These are phyloP conservation scores for Tuberolachnus salignus DNA, from an alignment of 2,888 invertebrate species.

Conservation along the genomic window DNA sequence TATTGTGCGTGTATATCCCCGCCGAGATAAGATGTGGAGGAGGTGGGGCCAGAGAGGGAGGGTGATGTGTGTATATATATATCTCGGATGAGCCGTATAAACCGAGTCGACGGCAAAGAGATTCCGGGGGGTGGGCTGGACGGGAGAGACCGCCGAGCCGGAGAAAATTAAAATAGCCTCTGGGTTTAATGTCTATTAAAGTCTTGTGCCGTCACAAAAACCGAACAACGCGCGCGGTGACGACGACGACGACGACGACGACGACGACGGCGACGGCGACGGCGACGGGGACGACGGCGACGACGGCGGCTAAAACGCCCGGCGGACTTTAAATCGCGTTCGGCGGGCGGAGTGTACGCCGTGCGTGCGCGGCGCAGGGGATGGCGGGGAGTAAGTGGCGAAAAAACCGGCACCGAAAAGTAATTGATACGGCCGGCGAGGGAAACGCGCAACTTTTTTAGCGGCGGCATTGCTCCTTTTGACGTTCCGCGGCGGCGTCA, in stretches of 20 bases:
- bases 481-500: conserved; percentile 4
- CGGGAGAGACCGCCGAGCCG: conserved; percentile 11
- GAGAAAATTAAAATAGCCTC: conserved; percentile 56
- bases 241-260: too few relatives aligned
- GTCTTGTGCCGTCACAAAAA: conserved; percentile 56
- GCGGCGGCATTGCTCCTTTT: conserved; percentile 53
- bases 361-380: background rate
- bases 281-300: too few relatives aligned
- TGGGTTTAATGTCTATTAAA: conserved; percentile 57
- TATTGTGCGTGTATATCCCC: too few relatives aligned
- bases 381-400: conserved; percentile 25
- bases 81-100: conserved; percentile 37
- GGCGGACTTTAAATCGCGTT: conserved; percentile 55
- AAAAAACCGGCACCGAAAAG: conserved; percentile 53
- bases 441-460: conserved; percentile 48
- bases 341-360: conserved; percentile 19
- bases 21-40: too few relatives aligned
- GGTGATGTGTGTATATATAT: too few relatives aligned
- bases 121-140: background rate
- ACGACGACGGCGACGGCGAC: too few relatives aligned
- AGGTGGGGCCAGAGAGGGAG: too few relatives aligned
- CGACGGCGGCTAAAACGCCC: too few relatives aligned
- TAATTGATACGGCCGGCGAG: conserved; percentile 47
- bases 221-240: too few relatives aligned
- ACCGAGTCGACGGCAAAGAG: conserved; percentile 36